These are phyloP conservation scores for Pyrrhia umbra DNA, from an alignment of 2,888 invertebrate genomes.

Conservation along the genomic window DNA sequence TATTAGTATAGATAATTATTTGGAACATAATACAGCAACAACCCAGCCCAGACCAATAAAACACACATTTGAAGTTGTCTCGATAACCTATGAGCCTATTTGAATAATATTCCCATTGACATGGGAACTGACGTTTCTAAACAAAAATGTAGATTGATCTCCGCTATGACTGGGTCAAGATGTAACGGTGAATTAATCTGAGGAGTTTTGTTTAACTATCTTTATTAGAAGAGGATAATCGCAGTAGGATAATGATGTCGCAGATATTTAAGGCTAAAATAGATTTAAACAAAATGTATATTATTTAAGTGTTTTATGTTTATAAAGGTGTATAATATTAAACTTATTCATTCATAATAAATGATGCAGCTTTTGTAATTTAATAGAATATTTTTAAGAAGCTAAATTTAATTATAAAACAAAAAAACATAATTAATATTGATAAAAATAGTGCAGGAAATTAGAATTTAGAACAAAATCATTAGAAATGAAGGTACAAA, in stretches of 20 bases:
- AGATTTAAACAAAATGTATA: not conserved
- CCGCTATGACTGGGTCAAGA: constrained; percentile 41
- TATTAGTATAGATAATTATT: too few relatives aligned
- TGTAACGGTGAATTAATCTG: constrained; percentile 40
- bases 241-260: not conserved
- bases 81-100: constrained; percentile 36
- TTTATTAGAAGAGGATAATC: constrained; percentile 7
- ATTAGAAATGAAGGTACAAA: not conserved
- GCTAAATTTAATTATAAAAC: not conserved
- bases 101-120: constrained; percentile 48
- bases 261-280: constrained; percentile 4
- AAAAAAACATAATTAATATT: not conserved
- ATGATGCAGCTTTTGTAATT: too few relatives aligned
- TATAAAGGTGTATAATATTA: not conserved
- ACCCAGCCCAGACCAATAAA: constrained; percentile 31
- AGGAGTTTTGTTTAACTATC: constrained; percentile 16
- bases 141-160: constrained; percentile 20
- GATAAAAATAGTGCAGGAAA: not conserved
- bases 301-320: not conserved
- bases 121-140: constrained; percentile 19
- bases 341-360: too few relatives aligned
- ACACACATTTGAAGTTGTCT: constrained; percentile 27
- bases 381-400: not conserved
- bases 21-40: constrained; percentile 1
- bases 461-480: not conserved